These are phyloP conservation scores for Diabrotica virgifera DNA, from an alignment of 1,140 invertebrate genomes.

Conservation along the genomic window DNA sequence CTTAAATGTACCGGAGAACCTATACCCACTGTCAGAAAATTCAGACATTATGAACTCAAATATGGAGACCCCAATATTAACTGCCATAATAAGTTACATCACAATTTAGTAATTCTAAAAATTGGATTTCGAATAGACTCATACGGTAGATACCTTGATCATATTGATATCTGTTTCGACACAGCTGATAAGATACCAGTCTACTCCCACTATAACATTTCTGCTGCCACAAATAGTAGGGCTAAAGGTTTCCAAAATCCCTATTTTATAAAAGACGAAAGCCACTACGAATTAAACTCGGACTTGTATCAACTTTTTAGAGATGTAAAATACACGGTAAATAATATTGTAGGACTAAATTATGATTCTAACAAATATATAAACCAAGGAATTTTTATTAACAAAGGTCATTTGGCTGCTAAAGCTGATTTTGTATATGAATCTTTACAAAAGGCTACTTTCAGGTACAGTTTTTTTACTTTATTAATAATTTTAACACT, in stretches of 20 bases:
- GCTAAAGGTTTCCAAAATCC: not conserved
- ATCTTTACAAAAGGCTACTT: slow-evolving; percentile 60
- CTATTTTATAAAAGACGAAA: not conserved
- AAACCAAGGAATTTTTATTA: slow-evolving; percentile 47
- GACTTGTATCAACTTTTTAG: not conserved
- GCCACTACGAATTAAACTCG: not conserved
- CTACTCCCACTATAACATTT: not conserved
- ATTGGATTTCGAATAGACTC: not conserved
- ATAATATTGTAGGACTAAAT: slow-evolving; percentile 37
- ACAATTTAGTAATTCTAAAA: not conserved
- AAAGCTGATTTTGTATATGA: slow-evolving; percentile 63
- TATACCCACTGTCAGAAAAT: not conserved
- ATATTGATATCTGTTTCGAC: not conserved
- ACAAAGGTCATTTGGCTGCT: slow-evolving; percentile 64
- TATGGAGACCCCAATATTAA: not conserved
- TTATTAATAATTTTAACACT: too few species aligned
- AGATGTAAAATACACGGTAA: slow-evolving; percentile 26
- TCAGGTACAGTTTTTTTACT: slow-evolving; percentile 30
- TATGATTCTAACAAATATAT: slow-evolving; percentile 38
- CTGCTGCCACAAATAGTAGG: not conserved
- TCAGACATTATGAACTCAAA: not conserved
- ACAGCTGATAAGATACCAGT: not conserved
- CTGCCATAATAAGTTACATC: not conserved
- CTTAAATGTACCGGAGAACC: not conserved
- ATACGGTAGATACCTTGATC: not conserved